Percentiles rank a stretch among this genome's conserved stretches.
phyloP scores from a whole-genome alignment of 2,888 invertebrate species.

The Caenorhabditis doughertyi region DNA sequence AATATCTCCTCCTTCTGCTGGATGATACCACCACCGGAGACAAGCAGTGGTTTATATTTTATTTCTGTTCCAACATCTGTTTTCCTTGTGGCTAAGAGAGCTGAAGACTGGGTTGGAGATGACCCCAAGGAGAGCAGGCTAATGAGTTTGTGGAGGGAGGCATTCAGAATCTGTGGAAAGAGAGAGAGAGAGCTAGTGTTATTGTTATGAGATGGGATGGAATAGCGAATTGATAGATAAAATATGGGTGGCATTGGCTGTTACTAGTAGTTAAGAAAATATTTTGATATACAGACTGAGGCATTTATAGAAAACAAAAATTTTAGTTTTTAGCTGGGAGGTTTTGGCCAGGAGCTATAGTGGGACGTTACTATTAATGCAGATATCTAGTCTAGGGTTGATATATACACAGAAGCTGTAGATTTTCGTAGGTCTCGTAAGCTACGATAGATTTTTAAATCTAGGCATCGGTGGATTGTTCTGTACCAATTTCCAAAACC shows the following conservation, averaged over 20 bases:
- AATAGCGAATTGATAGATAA: too few species aligned
- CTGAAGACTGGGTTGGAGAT: neutral
- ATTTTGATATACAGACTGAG: constrained; percentile 4
- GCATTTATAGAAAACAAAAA: neutral
- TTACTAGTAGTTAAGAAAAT: constrained; percentile 17
- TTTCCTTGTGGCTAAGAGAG: constrained; percentile 9
- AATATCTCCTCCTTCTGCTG: neutral
- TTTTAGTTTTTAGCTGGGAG: neutral
- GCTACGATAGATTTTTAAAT: too few species aligned
- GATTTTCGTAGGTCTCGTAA: too few species aligned
- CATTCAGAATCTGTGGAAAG: neutral
- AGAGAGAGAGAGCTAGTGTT: neutral
- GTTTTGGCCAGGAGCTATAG: too few species aligned
- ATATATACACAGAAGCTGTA: too few species aligned
- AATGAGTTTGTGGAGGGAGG: constrained; percentile 1
- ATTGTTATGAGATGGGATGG: neutral
- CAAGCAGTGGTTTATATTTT: constrained; percentile 17
- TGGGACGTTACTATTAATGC: too few species aligned
- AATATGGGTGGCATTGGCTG: too few species aligned
- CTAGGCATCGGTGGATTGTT: too few species aligned
- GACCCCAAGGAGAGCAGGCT: constrained; percentile 9
- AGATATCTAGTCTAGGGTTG: too few species aligned
- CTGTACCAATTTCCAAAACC: too few species aligned
- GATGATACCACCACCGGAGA: neutral
- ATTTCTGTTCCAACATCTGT: constrained; percentile 47